Evolutionary conservation across 2,888 invertebrate genomes (phyloP), one percentile per base, ranked within the genome.

Genomic region (Melanargia galathea): DNA sequence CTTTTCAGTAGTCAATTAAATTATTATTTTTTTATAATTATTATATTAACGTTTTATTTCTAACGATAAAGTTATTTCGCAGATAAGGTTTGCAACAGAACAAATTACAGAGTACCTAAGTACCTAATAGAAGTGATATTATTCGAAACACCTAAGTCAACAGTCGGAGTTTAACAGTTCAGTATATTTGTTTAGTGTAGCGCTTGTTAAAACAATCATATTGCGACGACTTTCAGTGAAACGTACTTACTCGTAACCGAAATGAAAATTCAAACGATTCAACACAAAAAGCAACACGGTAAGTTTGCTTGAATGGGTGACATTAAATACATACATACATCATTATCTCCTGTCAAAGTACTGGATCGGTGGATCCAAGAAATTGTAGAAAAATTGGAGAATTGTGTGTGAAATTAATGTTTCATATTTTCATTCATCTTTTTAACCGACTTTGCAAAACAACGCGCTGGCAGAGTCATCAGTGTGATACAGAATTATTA

Each of bases 211-310:
- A 49, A 49, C 30, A 49, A 49, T 30, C 26, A 26, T 40, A 13
- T n/a, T 49, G 30, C 11, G 16, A 49, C 46, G 0, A 22, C 30
- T 49, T 49, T 30, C 2, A 49, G 16, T 40, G 40, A 40, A 40
- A 40, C 40, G 40, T 16, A 40, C 40, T 30, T 16, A 40, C 40
- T 30, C 30, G 49, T 49, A 49, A 49, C 30, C 49, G 30, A 49
- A 49, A 49, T 30, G 16, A 49, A 49, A 49, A 49, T 49, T 30
- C 26, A 30, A 49, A 16, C 30, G 30, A 2, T 49, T 30, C 26
- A 16, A 49, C 8, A 16, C 49, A 30, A 30, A 26, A 49, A 30
- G 48, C n/a, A 26, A 13, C 24, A 11, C 6, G 7, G 22, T 22
- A 13, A 5, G 7, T 30, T 16, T 16, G 16, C 7, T 5, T 6